A percentile compares a stretch with the other conserved stretches of the same genome.
These are phyloP conservation scores for Germaria angustata DNA, from an alignment of 2,888 invertebrate genomes.

Conservation along the genomic window DNA sequence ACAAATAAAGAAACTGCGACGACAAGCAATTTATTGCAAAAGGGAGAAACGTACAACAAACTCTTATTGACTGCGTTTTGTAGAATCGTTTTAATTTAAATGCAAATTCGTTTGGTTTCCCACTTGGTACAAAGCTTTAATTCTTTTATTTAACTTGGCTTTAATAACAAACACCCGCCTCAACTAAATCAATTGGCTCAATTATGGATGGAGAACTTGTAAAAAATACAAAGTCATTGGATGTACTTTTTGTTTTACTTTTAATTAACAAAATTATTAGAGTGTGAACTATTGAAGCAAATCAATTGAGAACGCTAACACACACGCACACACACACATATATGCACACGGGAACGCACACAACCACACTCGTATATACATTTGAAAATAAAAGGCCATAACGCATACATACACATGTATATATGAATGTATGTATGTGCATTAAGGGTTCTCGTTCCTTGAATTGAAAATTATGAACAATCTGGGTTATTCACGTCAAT, in stretches of 20 bases:
- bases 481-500: too few species aligned
- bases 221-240: conserved; percentile 12
- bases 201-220: conserved; percentile 35
- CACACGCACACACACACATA: not conserved
- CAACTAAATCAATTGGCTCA: conserved; percentile 52
- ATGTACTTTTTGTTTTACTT: conserved; percentile 33
- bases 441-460: too few species aligned
- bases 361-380: too few species aligned
- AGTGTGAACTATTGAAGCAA: conserved; percentile 67
- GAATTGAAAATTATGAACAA: too few species aligned
- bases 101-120: conserved; percentile 56
- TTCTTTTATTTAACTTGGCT: conserved; percentile 7
- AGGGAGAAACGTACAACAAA: not conserved
- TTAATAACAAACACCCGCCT: not conserved
- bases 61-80: conserved; percentile 25
- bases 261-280: conserved; percentile 69
- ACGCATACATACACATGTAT: not conserved
- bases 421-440: not conserved
- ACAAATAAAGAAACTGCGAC: not conserved
- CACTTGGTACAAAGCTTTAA: conserved; percentile 3
- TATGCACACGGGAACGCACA: too few species aligned
- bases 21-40: not conserved
- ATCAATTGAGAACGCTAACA: conserved; percentile 32
- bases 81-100: conserved; percentile 55
- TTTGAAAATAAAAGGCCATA: too few species aligned